These are phyloP conservation scores for Indicator maculatus DNA, from an alignment of 2,113 vertebrate genomes.

Conservation along the genomic window DNA sequence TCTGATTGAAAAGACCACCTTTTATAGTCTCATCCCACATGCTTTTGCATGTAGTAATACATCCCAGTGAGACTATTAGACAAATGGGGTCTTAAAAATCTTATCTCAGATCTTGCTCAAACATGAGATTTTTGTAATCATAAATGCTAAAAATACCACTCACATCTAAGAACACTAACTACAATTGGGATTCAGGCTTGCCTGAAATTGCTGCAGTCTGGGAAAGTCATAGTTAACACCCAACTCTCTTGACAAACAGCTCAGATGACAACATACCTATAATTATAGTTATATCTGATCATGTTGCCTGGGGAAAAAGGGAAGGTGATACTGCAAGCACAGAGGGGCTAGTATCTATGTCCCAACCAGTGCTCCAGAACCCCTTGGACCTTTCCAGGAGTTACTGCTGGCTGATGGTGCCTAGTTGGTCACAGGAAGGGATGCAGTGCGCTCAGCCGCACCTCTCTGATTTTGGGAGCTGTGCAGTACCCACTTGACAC, in stretches of 20 bases:
- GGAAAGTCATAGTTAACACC: constrained; percentile 3
- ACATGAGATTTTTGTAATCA: constrained; percentile 48
- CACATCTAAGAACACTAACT: not conserved
- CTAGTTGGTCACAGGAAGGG: not conserved
- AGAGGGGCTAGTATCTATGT: not conserved
- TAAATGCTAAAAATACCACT: constrained; percentile 28
- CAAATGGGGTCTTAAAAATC: constrained; percentile 49
- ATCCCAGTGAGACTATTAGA: constrained; percentile 53
- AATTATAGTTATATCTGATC: constrained; percentile 40
- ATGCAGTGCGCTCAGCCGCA: not conserved
- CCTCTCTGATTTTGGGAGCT: not conserved
- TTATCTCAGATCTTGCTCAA: constrained; percentile 52
- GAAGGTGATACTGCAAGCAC: not conserved
- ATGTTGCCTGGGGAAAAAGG: not conserved
- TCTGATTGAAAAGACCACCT: not conserved
- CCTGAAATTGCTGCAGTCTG: not conserved
- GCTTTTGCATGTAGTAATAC: not conserved
- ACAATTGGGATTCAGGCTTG: not conserved
- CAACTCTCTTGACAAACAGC: constrained; percentile 47
- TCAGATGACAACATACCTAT: constrained; percentile 31
- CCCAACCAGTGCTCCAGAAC: not conserved
- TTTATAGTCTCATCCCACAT: not conserved
- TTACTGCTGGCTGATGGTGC: accelerated
- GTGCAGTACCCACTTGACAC: not conserved
- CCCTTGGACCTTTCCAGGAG: not conserved